Base-by-base conservation (phyloP, 1,140 invertebrate species). In the Chironomus striatipennis region DNA sequence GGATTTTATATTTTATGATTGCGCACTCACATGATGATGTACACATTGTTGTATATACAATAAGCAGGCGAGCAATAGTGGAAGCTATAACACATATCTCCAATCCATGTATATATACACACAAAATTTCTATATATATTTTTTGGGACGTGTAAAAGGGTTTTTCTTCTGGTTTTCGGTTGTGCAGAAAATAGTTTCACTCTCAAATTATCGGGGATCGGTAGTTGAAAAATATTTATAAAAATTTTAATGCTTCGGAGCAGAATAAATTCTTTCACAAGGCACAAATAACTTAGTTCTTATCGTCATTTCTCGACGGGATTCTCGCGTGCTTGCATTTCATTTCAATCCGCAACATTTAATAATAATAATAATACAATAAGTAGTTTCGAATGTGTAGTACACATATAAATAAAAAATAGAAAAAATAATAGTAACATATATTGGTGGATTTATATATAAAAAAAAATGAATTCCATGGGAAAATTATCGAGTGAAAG, bases 1-100 rank as follows among this genome's bases (percentile, higher is more conserved):
- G 47, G 65, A 70, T 70, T 70, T 57, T 57, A 57, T 70, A 70
- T 70, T 70, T 70, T 70, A 70, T 70, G 65, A 70, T 70, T 70
- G 65, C 65, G 65, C 65, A 70, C 65, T 70, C 65, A 70, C 65
- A 18, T 18, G 18, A 70, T 70, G 17, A 70, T 70, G 17, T 18
- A 20, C 20, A 20, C 6, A 21, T 70, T 18, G 24, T 70, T 70
- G 65, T 70, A 17, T 70, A 17, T 70, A 8, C 20, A 12, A 12
- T 57, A 10, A n/a, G 47, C 10, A n/a, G 47, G 47, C 10, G 9
- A n/a, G 47, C 24, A 34, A 34, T 34, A 34, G 24, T 34, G 24
- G 24, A 34, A 34, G 24, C 24, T 34, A 34, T 34, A 34, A 34
- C 24, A 34, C 24, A 34, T 34, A 34, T 34, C 24, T 34, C 24